Evolutionary conservation across 2,888 invertebrate genomes (phyloP).

Genomic region (Drosophila pegasa): DNA sequence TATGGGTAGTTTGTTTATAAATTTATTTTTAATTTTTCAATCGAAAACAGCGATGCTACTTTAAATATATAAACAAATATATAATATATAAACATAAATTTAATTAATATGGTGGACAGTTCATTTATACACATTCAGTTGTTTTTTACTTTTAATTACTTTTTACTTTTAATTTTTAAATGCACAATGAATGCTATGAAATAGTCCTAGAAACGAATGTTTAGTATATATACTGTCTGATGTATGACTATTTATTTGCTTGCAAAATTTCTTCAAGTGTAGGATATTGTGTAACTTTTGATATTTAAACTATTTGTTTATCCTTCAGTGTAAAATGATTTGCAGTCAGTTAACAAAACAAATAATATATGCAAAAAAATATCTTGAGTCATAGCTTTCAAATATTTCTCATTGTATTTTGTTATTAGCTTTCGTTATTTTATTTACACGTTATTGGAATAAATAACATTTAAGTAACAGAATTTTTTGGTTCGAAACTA

Average conservation of each 20-base stretch:
- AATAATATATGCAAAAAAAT: neutral
- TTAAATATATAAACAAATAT: too few relatives aligned
- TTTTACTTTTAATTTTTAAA: too few relatives aligned
- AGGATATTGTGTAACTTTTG: too few relatives aligned
- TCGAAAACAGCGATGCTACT: too few relatives aligned
- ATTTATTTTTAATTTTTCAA: neutral
- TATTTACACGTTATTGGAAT: neutral
- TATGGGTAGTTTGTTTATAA: too few relatives aligned
- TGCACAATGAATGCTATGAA: too few relatives aligned
- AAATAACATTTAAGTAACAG: neutral
- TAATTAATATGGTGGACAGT: too few relatives aligned
- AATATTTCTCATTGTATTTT: neutral
- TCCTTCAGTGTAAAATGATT: neutral
- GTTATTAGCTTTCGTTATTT: neutral
- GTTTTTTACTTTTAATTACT: too few relatives aligned
- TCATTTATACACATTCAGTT: neutral
- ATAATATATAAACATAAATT: too few relatives aligned
- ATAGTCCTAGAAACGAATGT: too few relatives aligned
- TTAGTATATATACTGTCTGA: too few relatives aligned
- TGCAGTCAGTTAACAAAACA: neutral
- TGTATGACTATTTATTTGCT: neutral
- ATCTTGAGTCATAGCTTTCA: neutral
- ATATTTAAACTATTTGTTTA: neutral
- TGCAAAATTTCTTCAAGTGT: neutral
- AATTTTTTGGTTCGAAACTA: neutral